phyloP scores from a whole-genome alignment of 2,888 invertebrate species.

The Drosophila pullipes region DNA sequence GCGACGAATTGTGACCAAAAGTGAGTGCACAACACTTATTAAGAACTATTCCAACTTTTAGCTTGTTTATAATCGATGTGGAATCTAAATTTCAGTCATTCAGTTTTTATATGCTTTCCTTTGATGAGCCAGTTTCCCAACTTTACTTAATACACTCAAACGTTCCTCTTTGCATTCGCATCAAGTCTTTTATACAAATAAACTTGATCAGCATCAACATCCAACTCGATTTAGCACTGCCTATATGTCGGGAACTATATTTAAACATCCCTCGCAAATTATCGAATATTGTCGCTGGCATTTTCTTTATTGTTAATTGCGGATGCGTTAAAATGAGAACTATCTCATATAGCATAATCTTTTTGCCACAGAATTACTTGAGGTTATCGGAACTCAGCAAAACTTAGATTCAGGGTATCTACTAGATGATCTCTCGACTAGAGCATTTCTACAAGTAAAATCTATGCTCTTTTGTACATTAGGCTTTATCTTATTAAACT shows the following conservation, averaged over 20 bases:
- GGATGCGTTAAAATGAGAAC: neutral
- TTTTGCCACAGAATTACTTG: neutral
- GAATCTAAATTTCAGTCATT: neutral
- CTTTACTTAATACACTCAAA: neutral
- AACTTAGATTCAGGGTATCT: neutral
- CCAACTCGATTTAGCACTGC: too few relatives aligned
- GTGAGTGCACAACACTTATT: conserved; percentile 85
- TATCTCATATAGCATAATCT: neutral
- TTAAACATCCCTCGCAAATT: too few relatives aligned
- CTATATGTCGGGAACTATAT: too few relatives aligned
- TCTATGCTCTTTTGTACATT: neutral
- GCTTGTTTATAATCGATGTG: neutral
- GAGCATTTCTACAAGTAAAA: neutral
- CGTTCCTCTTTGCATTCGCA: neutral
- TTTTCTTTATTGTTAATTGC: neutral
- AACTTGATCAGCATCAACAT: neutral
- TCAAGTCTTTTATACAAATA: neutral
- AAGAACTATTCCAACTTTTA: neutral
- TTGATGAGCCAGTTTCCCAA: neutral
- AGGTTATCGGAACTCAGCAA: neutral
- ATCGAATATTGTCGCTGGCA: too few relatives aligned
- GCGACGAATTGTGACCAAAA: conserved; percentile 88
- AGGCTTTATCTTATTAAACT: neutral
- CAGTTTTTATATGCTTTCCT: neutral
- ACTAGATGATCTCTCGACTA: neutral